Evolutionary conservation across 2,113 vertebrate genomes (phyloP).

Genomic region (Acrocephalus arundinaceus): DNA sequence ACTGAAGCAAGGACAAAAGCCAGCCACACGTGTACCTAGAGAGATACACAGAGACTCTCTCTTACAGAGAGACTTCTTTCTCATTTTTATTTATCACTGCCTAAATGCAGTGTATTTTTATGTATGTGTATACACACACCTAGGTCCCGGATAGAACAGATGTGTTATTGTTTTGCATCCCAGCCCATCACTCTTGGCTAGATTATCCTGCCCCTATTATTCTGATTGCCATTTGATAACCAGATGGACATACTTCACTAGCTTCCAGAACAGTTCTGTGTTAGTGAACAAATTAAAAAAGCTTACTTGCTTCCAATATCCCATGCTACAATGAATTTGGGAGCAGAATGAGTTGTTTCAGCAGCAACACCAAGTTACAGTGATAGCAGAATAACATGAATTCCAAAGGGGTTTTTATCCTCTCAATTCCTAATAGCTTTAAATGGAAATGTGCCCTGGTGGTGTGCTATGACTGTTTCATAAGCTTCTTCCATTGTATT

Average conservation of each 20-base stretch:
- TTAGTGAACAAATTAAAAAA: neutral
- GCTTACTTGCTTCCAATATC: neutral
- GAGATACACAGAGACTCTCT: neutral
- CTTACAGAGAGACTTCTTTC: too few relatives aligned
- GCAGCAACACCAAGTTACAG: neutral
- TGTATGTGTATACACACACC: neutral
- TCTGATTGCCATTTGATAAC: neutral
- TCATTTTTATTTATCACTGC: neutral
- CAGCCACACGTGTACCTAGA: rapidly evolving
- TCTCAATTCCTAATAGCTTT: neutral
- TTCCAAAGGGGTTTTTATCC: neutral
- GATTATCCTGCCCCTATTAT: neutral
- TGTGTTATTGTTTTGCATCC: neutral
- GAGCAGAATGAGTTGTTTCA: neutral
- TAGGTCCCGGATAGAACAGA: neutral
- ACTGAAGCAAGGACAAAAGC: neutral
- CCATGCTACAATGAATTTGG: neutral
- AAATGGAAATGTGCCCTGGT: neutral
- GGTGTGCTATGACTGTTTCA: neutral
- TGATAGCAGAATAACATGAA: neutral
- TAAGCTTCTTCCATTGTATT: neutral
- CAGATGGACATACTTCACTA: neutral
- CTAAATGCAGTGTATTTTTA: neutral
- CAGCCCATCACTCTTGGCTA: neutral
- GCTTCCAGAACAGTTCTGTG: neutral